Conservation (phyloP, 1,140 invertebrate genomes). For the Asbolus verrucosus region DNA sequence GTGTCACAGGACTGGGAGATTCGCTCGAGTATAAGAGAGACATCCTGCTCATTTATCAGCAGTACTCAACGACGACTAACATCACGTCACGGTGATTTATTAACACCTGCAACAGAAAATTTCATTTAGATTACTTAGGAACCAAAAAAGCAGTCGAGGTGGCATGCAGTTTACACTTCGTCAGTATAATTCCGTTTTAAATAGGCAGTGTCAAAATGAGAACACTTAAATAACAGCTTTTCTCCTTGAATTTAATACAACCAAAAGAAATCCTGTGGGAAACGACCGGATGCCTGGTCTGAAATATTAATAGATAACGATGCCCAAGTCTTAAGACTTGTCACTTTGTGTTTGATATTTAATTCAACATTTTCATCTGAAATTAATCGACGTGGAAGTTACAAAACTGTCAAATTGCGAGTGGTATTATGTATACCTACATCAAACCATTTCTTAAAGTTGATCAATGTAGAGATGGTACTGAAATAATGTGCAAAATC, state of each 20-base stretch:
- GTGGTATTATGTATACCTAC: no score
- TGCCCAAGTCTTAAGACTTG: background rate
- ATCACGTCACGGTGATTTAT: constrained; percentile 32
- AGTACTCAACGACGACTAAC: constrained; percentile 28
- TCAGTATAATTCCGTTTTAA: constrained; percentile 18
- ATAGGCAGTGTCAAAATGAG: constrained; percentile 11
- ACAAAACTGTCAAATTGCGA: no score
- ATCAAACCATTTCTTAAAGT: no score
- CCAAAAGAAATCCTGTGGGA: constrained; percentile 17
- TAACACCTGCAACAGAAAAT: constrained; percentile 27
- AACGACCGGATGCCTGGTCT: constrained; percentile 12
- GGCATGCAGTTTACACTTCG: background rate
- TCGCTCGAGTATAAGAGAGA: constrained; percentile 62
- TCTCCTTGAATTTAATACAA: constrained; percentile 9
- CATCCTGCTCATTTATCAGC: constrained; percentile 55
- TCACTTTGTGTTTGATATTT: background rate
- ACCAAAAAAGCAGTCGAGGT: background rate
- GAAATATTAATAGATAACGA: constrained; percentile 21
- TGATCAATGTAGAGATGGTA: no score
- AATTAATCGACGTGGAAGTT: background rate
- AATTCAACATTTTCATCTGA: background rate
- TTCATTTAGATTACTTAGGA: constrained; percentile 17
- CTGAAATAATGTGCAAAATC: no score
- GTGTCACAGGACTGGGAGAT: constrained; percentile 52
- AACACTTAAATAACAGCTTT: constrained; percentile 14